Conservation (phyloP, 2,888 invertebrate genomes). For the Torymus auratus region DNA sequence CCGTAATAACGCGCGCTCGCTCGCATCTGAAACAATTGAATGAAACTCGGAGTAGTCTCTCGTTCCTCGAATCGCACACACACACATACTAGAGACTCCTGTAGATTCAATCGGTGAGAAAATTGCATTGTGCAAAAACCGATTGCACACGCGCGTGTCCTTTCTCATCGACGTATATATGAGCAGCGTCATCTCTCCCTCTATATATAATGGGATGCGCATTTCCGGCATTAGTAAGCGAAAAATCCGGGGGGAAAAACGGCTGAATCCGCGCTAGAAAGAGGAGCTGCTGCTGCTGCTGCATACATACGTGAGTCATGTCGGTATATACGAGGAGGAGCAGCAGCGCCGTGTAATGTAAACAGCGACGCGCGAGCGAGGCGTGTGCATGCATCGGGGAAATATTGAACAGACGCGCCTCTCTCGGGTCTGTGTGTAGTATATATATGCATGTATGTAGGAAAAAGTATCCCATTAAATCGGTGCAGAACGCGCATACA, state of each 20-base stretch:
- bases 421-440: not conserved
- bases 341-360: constrained; percentile 20
- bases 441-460: not conserved
- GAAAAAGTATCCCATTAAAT: constrained; percentile 33
- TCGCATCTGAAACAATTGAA: too few species aligned
- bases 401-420: constrained; percentile 41
- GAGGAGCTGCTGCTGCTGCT: too few species aligned
- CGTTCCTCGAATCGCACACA: too few species aligned
- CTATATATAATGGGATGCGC: constrained; percentile 14
- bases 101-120: too few species aligned
- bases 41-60: not conserved
- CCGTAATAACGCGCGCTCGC: too few species aligned
- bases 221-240: constrained; percentile 47
- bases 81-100: too few species aligned
- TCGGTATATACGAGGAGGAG: not conserved
- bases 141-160: too few species aligned
- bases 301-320: constrained; percentile 20
- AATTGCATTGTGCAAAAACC: too few species aligned
- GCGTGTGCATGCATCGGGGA: constrained; percentile 12
- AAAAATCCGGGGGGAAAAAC: constrained; percentile 25
- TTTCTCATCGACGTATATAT: constrained; percentile 22
- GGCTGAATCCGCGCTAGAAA: constrained; percentile 14
- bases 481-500: constrained; percentile 13
- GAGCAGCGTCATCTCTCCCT: not conserved
- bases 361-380: constrained; percentile 33